Base-by-base conservation (phyloP, 2,113 vertebrate genomes). In the Nibea albiflora region DNA sequence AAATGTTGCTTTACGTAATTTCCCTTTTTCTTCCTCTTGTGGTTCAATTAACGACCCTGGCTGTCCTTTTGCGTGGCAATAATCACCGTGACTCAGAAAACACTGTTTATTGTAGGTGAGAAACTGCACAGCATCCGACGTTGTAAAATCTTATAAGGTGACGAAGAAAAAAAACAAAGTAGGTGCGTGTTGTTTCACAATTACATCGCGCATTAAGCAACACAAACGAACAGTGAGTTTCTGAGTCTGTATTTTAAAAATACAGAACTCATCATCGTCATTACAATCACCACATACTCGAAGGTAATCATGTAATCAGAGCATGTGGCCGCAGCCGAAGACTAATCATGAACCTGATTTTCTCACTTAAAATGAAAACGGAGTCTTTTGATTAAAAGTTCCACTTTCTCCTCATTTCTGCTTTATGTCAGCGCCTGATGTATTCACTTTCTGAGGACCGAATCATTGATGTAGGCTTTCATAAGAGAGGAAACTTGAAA, bases 271-370 rank as follows among this genome's bases (percentile, higher is more conserved):
- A 56, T 78, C 68, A 80, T 82, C 46, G 83, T 82, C 62, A 83
- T 64, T 62, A 83, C 64, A 85, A 83, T 87, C 69, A 85, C 62
- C 53, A 42, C 24, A 26, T 11, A n/a, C 46, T 60, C 9, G 4
- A 67, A 65, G 54, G 74, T 64, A 84, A 91, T 85, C 65, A 84
- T 53, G 61, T 72, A 85, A 91, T 86, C 87, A 84, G 50, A 76
- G 63, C 62, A 16, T 81, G 76, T 68, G 35, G 78, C 16, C 1
- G 47, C n/a, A 50, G 69, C 28, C 20, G 22, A 79, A 88, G 2
- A 80, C 56, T 69, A 69, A 73, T 84, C 53, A 71, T 31, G 54
- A 78, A 76, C 54, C 57, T 46, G 62, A 60, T 78, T 46, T 81
- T 47, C 53, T 67, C 8, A 24, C 67, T 66, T 81, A 53, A 75